These are phyloP conservation scores for Physeter macrocephalus DNA, from an alignment of 2,113 vertebrate species.

Conservation along the genomic window DNA sequence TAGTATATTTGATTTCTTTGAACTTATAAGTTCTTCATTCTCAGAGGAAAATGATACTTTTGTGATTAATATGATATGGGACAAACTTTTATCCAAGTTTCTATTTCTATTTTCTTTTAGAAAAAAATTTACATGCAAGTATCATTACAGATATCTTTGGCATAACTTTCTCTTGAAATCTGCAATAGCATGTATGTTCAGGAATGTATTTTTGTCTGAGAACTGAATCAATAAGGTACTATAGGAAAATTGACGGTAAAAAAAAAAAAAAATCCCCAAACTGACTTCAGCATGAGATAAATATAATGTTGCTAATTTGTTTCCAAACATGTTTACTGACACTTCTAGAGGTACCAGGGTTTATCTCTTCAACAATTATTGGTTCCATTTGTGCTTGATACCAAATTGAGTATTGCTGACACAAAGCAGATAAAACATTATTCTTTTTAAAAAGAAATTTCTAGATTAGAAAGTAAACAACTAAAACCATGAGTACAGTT, in stretches of 20 bases:
- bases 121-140: background rate
- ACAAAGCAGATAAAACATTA: background rate
- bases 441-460: background rate
- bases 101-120: background rate
- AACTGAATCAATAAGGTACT: background rate
- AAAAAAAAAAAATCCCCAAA: background rate
- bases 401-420: background rate
- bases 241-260: background rate
- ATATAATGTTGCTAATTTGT: background rate
- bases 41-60: background rate
- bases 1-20: background rate
- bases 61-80: background rate
- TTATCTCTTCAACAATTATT: background rate
- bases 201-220: background rate
- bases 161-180: background rate
- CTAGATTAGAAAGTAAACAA: background rate
- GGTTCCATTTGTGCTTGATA: background rate
- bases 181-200: background rate
- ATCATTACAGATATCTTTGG: background rate
- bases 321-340: background rate
- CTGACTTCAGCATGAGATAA: background rate
- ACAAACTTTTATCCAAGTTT: background rate
- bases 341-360: background rate
- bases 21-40: background rate
- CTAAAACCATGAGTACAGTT: background rate